Evolutionary conservation across 2,113 vertebrate genomes (phyloP).

Genomic region (Cyphomyrus discorhynchus): DNA sequence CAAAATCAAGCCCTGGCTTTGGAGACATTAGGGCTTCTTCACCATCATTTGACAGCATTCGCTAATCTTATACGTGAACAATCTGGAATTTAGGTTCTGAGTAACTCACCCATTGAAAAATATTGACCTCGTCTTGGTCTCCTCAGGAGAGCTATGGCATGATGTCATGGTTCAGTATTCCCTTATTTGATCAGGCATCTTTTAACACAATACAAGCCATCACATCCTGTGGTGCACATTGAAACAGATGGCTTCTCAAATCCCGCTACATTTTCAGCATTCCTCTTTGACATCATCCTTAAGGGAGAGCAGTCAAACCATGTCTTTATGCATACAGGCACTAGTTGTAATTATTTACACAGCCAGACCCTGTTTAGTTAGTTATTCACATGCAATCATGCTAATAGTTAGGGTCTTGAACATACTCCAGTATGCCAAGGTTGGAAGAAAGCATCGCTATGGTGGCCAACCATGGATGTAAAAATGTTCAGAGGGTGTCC

Average conservation of each 20-base stretch:
- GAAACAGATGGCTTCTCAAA: background rate
- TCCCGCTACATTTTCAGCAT: background rate
- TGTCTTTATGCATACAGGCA: background rate
- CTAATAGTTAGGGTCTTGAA: background rate
- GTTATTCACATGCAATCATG: background rate
- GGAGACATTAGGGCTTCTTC: background rate
- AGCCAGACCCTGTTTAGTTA: background rate
- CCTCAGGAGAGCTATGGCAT: background rate
- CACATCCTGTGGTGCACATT: background rate
- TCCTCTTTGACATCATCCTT: background rate
- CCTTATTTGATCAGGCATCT: slow-evolving; percentile 4
- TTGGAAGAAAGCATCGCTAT: background rate
- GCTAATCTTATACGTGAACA: background rate
- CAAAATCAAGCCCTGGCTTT: background rate
- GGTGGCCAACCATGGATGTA: background rate
- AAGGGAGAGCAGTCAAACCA: background rate
- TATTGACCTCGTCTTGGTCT: background rate
- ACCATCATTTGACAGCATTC: background rate
- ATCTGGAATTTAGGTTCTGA: background rate
- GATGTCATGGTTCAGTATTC: background rate
- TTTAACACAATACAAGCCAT: background rate
- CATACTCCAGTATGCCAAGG: background rate
- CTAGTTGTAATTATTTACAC: background rate
- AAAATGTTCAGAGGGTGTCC: background rate
- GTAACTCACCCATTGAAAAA: background rate